Evolutionary conservation across 2,888 invertebrate species (phyloP).

Genomic region (Gymnosoma rotundatum): DNA sequence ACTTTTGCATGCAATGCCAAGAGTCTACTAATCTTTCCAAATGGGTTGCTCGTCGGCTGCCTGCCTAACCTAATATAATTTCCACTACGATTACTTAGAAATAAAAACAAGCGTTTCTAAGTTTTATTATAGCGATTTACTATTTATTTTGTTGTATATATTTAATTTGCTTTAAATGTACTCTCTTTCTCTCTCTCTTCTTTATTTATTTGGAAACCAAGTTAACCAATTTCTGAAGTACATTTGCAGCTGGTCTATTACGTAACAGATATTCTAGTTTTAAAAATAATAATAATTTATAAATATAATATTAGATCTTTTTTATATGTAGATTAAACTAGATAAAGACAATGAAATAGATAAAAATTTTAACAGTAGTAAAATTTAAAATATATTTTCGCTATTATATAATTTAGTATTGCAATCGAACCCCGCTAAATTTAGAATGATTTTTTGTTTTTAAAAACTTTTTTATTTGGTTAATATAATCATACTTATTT

Average conservation of each 20-base stretch:
- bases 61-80: too few species aligned
- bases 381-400: conserved; percentile 32
- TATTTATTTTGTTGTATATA: background rate
- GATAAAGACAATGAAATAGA: conserved; percentile 49
- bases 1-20: too few species aligned
- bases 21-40: too few species aligned
- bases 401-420: conserved; percentile 45
- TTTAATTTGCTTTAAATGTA: conserved; percentile 20
- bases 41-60: too few species aligned
- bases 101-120: background rate
- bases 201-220: conserved; percentile 8
- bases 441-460: background rate
- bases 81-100: background rate
- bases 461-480: conserved; percentile 46
- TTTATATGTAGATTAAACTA: conserved; percentile 37
- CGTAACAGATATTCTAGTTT: background rate
- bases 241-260: too few species aligned
- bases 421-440: conserved; percentile 54
- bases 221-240: conserved; percentile 21
- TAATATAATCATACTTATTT: conserved; percentile 20
- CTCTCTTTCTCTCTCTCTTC: background rate
- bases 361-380: background rate
- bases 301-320: conserved; percentile 45
- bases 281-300: conserved; percentile 38
- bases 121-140: background rate